Evolutionary conservation across 2,797 vertebrate genomes (phyloP), one percentile per base, ranked within the genome.

Genomic region (Sylvilagus floridanus): DNA sequence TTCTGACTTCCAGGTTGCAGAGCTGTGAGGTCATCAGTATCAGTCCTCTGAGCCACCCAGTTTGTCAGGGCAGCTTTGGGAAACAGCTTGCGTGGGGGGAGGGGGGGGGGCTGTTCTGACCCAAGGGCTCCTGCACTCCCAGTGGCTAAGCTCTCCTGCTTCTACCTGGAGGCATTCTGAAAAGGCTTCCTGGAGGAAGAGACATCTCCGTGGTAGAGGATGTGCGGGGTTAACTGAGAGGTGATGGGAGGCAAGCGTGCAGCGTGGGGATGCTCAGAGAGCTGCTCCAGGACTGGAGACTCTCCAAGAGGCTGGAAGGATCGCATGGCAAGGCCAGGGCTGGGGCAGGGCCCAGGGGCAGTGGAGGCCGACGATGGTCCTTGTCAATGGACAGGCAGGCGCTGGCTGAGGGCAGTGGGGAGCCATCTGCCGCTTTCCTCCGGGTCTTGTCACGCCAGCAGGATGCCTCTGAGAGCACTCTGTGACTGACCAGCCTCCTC

Each of bases 361-460:
- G 21, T n/a, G 69, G 24, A 2, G 68, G 78, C 30, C 28, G 35
- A 35, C n/a, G 68, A 12, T 30, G 54, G 93, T 47, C 71, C 88
- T 73, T 91, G 68, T 72, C 17, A 50, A 65, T 69, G 5, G 65
- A 90, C 63, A 63, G 30, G 88, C 73, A 78, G 35, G 47, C 42
- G 22, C 69, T 81, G 81, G 95, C 94, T n/a, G 22, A 90, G 82
- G 89, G 52, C 69, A 30, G 69, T 73, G 62, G 93, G 96, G 73
- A 91, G 77, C 93, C 94, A 73, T 94, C 92, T 91, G 96, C 91
- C 87, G 81, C 82, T 89, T 83, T 79, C 84, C 85, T 85, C 69
- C 0, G 5, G 88, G 68, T 54, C 72, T 60, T 81, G 93, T 95
- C 94, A 79, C 84, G 83, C 9, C 93, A 94, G 97, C 88, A 65